phyloP scores from a whole-genome alignment of 2,888 invertebrate genomes.

The Chrysomela aeneicollis region DNA sequence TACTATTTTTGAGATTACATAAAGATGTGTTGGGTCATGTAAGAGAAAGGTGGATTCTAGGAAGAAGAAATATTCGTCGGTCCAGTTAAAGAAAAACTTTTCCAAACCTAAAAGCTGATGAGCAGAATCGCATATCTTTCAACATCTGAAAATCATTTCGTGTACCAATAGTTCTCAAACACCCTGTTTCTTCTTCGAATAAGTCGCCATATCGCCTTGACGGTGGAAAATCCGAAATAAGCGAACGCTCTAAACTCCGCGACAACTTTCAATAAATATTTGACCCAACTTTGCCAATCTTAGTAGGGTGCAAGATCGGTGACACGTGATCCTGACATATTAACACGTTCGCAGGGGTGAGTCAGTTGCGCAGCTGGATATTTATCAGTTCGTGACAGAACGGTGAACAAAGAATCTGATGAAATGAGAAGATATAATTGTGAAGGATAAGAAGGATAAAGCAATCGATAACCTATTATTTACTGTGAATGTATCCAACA shows the following conservation, averaged over 20 bases:
- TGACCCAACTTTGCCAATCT: neutral
- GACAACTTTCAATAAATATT: neutral
- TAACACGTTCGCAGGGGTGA: neutral
- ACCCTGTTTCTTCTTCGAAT: too few species aligned
- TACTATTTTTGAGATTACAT: too few species aligned
- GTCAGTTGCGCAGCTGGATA: constrained; percentile 1
- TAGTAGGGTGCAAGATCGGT: neutral
- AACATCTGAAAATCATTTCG: too few species aligned
- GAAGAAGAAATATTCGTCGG: too few species aligned
- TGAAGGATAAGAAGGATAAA: neutral
- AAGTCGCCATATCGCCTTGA: neutral
- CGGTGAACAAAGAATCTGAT: neutral
- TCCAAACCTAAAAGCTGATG: too few species aligned
- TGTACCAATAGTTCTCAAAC: too few species aligned
- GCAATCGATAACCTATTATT: too few species aligned
- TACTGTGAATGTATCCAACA: too few species aligned
- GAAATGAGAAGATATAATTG: neutral
- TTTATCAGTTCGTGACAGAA: constrained; percentile 3
- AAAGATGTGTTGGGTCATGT: too few species aligned
- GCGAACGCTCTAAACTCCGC: neutral
- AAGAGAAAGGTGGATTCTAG: too few species aligned
- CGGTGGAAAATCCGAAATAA: neutral
- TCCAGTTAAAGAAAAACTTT: too few species aligned
- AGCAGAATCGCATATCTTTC: too few species aligned
- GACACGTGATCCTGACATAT: constrained; percentile 4